Conservation (phyloP, 2,797 vertebrate genomes). For the Sphaeramia orbicularis region DNA sequence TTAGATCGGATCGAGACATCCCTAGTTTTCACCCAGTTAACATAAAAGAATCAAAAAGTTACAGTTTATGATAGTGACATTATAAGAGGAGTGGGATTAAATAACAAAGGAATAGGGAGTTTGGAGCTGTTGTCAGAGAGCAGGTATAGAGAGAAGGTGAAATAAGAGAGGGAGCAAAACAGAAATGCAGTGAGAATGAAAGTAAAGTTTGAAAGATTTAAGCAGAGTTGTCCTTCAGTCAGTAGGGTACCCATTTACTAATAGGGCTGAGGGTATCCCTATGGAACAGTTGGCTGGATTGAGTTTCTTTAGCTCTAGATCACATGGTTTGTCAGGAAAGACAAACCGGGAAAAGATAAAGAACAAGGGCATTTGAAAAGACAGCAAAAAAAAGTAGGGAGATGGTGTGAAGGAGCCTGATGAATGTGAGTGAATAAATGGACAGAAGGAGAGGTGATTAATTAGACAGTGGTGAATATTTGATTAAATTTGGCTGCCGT, state of each 20-base stretch:
- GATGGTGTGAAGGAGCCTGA: conserved; percentile 14
- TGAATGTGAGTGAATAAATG: conserved; percentile 21
- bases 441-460: conserved; percentile 40
- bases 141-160: neutral
- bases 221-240: conserved; percentile 53
- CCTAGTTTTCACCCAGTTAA: no score
- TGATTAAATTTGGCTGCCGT: conserved; percentile 63
- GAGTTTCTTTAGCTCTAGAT: conserved; percentile 33
- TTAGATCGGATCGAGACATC: no score
- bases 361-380: conserved; percentile 27
- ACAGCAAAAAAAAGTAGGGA: conserved; percentile 11
- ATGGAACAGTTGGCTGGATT: conserved; percentile 12
- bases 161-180: conserved; percentile 4
- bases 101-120: conserved; percentile 27
- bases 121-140: conserved; percentile 20
- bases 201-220: conserved; percentile 26
- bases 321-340: conserved; percentile 31
- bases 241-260: conserved; percentile 27
- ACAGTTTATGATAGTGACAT: neutral
- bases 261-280: conserved; percentile 14
- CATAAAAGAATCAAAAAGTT: neutral
- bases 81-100: conserved; percentile 8
- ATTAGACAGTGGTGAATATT: conserved; percentile 63
- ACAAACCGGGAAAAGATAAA: conserved; percentile 6
- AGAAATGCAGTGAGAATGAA: no score